A percentile compares a stretch with the other conserved stretches of the same genome.
phyloP scores from a whole-genome alignment of 2,888 invertebrate species.

The Ecliptopera silaceata region DNA sequence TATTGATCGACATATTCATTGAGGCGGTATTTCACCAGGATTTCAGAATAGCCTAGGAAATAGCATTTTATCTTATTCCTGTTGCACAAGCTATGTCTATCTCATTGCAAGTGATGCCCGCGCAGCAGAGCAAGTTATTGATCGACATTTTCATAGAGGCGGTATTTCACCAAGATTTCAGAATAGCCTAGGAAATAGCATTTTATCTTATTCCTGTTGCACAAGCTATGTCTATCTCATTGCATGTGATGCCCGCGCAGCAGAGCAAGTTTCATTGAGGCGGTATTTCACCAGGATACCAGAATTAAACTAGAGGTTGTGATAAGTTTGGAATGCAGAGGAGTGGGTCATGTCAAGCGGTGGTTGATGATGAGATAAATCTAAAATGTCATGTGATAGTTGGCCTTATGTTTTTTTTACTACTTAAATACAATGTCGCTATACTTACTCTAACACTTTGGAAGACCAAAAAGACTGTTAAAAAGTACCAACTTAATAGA shows the following conservation, averaged over 20 bases:
- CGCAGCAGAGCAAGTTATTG: neutral
- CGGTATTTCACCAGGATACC: neutral
- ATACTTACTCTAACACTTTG: no score
- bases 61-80: neutral
- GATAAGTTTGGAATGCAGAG: no score
- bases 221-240: neutral
- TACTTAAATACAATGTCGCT: no score
- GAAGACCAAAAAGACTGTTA: no score
- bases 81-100: neutral
- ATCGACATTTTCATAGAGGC: neutral
- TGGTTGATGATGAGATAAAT: no score
- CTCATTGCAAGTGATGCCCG: neutral
- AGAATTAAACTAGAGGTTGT: no score
- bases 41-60: no score
- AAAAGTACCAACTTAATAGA: no score
- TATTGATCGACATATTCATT: conserved; percentile 5
- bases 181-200: neutral
- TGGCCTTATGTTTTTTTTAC: no score
- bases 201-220: neutral
- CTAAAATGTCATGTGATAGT: no score
- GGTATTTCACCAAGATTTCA: neutral
- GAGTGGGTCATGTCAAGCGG: no score
- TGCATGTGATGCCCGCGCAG: conserved; percentile 10
- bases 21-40: neutral
- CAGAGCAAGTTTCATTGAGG: neutral